Evolutionary conservation across 64 coral and sea anemone species (phyloP), one percentile per base, ranked within the genome.

Genomic region (Stichodactyla mertensii): DNA sequence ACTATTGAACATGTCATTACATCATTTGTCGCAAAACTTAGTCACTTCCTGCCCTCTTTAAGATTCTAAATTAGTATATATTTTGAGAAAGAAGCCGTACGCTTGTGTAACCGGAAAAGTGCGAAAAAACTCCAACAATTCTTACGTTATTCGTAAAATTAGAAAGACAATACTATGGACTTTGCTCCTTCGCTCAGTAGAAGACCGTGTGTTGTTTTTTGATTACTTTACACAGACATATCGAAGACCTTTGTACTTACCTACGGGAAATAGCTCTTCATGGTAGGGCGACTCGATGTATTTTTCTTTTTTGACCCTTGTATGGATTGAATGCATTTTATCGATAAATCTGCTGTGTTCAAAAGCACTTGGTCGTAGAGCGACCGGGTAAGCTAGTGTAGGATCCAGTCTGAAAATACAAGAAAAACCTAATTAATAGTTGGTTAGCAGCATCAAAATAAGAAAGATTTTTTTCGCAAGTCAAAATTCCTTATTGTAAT

Each of bases 301-400:
- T n/a, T 92, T 93, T 78, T 96, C 94, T 77, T 92, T 88, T 82
- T 96, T 96, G 5, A 96, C 78, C 74, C 89, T 89, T 14, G 92
- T 77, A 6, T 87, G 70, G 15, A 84, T 80, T 18, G 94, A 88
- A 22, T 96, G 94, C 94, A 96, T 96, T 83, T 96, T 96, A 81
- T 96, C 94, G 28, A 96, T 83, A 69, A 96, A 96, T 36, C 94
- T 91, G 36, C 90, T 90, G 88, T 92, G 94, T 62, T 96, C 91
- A 69, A 96, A 96, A 19, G 91, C 84, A 56, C 92, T 96, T 6
- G 94, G 94, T 82, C 94, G 79, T 0, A 96, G 28, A 82, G 94
- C 89, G 12, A 96, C 91, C 1, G 94, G 94, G 52, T 90, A 96
- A 6, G 94, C 94, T 16, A 96, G 56, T 4, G 94, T 89, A 11